Conservation (phyloP, 1,140 invertebrate species). For the Fopius arisanus region DNA sequence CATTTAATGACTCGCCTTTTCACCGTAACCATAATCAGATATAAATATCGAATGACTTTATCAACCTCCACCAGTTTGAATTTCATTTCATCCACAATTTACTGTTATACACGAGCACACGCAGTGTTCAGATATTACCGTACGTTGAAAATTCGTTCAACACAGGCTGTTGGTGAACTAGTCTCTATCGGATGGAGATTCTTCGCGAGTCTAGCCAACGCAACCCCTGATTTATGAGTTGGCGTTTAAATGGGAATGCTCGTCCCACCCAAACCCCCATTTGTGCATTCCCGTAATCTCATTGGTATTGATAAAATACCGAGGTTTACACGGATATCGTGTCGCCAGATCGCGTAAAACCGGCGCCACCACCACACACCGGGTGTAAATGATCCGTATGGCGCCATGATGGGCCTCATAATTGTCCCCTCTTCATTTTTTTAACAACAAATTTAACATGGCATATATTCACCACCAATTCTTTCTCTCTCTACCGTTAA, state of each 20-base stretch:
- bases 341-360: background rate
- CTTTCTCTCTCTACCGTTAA: background rate
- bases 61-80: background rate
- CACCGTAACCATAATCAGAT: background rate
- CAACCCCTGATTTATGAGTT: constrained; percentile 12
- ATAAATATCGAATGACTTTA: background rate
- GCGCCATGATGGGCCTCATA: background rate
- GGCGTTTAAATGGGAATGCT: background rate
- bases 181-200: constrained; percentile 13
- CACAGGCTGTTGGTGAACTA: background rate
- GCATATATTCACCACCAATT: background rate
- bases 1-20: too few species aligned
- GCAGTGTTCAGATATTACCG: background rate
- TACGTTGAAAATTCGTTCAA: background rate
- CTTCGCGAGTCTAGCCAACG: background rate
- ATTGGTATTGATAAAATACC: background rate
- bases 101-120: background rate
- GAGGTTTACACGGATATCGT: background rate
- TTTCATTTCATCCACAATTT: background rate
- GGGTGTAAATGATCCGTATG: background rate
- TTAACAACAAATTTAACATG: background rate
- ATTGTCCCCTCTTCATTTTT: background rate
- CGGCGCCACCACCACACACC: background rate
- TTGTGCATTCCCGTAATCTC: background rate
- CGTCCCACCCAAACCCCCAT: background rate